phyloP scores from a whole-genome alignment of 1,140 invertebrate species.

The Microplitis demolitor region DNA sequence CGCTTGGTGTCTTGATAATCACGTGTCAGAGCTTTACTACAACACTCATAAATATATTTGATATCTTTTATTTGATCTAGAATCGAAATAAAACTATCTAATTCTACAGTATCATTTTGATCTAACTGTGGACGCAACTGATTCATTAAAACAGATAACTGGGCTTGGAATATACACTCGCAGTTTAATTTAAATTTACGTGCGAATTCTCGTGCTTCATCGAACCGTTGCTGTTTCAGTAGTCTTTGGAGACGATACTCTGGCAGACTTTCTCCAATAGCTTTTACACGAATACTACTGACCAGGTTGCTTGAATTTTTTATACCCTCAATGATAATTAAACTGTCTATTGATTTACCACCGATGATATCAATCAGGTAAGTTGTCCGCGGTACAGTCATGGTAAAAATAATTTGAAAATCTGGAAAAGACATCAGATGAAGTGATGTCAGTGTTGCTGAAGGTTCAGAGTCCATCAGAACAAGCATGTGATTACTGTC shows the following conservation, averaged over 20 bases:
- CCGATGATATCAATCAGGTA: constrained; percentile 45
- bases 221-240: constrained; percentile 49
- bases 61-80: constrained; percentile 49
- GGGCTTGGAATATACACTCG: constrained; percentile 49
- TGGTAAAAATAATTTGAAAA: constrained; percentile 46
- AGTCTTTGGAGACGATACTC: constrained; percentile 52
- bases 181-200: constrained; percentile 48
- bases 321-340: constrained; percentile 51
- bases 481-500: constrained; percentile 40
- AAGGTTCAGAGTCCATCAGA: constrained; percentile 30
- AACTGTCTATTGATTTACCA: constrained; percentile 38
- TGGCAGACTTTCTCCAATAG: constrained; percentile 48
- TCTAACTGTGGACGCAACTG: constrained; percentile 46
- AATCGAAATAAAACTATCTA: constrained; percentile 37
- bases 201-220: constrained; percentile 55
- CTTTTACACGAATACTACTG: constrained; percentile 51
- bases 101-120: constrained; percentile 20
- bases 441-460: constrained; percentile 29
- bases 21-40: constrained; percentile 46
- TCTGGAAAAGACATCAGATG: constrained; percentile 50
- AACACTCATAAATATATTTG: constrained; percentile 52
- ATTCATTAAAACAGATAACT: constrained; percentile 45
- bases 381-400: constrained; percentile 42
- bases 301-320: constrained; percentile 23
- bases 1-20: constrained; percentile 43